A percentile compares a stretch with the other conserved stretches of the same genome.
These are phyloP conservation scores for Amphibalanus amphitrite DNA, from an alignment of 1,140 invertebrate genomes.

Conservation along the genomic window DNA sequence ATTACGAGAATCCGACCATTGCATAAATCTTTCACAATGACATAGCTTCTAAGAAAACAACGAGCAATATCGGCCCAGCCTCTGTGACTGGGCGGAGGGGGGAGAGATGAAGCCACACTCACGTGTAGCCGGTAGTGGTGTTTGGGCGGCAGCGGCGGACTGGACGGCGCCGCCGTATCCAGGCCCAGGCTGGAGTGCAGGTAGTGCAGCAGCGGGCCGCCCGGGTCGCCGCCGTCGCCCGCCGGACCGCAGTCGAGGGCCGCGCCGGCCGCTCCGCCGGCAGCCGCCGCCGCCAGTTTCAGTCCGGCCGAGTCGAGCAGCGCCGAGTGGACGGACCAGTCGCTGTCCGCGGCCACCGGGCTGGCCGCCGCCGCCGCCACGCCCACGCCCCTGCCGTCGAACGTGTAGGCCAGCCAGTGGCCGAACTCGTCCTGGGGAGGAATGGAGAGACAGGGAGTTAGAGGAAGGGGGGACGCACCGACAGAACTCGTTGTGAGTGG, in stretches of 20 bases:
- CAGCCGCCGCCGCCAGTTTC: slow-evolving; percentile 8
- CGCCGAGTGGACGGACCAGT: background rate
- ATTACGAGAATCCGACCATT: too few relatives aligned
- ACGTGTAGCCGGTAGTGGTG: background rate
- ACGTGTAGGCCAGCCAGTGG: slow-evolving; percentile 62
- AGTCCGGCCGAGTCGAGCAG: slow-evolving; percentile 3
- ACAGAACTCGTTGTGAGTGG: too few relatives aligned
- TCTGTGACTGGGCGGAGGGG: too few relatives aligned
- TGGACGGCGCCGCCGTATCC: background rate
- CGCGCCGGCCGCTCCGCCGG: background rate
- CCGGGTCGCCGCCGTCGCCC: background rate
- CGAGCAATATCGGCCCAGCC: too few relatives aligned
- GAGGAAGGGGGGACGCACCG: too few relatives aligned
- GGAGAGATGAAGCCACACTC: too few relatives aligned
- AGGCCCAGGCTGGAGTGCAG: background rate
- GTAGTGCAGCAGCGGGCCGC: background rate
- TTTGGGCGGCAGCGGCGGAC: background rate
- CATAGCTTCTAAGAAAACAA: too few relatives aligned
- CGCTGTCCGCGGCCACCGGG: slow-evolving; percentile 22
- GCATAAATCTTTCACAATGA: too few relatives aligned
- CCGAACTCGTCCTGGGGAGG: slow-evolving; percentile 28
- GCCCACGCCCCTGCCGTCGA: slow-evolving; percentile 53
- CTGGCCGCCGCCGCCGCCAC: slow-evolving; percentile 28
- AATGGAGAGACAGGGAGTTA: too few relatives aligned
- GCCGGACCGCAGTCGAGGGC: background rate